These are phyloP conservation scores for Microplitis demolitor DNA, from an alignment of 1,140 invertebrate species.

Conservation along the genomic window DNA sequence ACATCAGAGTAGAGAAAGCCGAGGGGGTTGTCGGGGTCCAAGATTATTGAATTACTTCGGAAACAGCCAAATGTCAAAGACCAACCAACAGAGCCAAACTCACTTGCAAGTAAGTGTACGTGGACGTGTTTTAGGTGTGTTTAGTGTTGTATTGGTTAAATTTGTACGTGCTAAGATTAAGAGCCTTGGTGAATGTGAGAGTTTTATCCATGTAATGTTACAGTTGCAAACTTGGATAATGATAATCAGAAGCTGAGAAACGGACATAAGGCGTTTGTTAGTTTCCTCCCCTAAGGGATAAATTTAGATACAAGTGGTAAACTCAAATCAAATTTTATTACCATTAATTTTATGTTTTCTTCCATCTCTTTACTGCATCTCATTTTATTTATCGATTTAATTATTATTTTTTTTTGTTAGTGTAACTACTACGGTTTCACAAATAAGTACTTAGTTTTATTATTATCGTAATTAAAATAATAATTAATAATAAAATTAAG, in stretches of 20 bases:
- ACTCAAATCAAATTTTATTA: no score
- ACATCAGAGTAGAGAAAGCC: no score
- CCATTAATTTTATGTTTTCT: no score
- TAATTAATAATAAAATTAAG: no score
- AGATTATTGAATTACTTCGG: conserved; percentile 24
- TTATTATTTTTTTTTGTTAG: no score
- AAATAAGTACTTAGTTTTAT: no score
- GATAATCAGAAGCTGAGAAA: not conserved
- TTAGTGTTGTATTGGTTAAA: not conserved
- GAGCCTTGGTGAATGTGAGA: not conserved
- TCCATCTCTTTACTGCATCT: no score
- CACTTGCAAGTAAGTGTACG: not conserved
- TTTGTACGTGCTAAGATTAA: not conserved
- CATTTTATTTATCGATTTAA: no score
- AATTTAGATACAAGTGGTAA: no score
- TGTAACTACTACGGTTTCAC: no score
- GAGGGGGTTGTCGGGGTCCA: not conserved
- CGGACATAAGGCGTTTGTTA: conserved; percentile 2
- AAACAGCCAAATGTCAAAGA: conserved; percentile 27
- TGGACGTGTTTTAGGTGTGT: not conserved
- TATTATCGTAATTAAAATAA: no score
- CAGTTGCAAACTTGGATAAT: not conserved
- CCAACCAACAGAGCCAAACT: conserved; percentile 1
- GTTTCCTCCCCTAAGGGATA: not conserved
- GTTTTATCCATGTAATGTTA: not conserved